Conservation (phyloP, 2,797 vertebrate genomes). For the Pseudochaenichthys georgianus region DNA sequence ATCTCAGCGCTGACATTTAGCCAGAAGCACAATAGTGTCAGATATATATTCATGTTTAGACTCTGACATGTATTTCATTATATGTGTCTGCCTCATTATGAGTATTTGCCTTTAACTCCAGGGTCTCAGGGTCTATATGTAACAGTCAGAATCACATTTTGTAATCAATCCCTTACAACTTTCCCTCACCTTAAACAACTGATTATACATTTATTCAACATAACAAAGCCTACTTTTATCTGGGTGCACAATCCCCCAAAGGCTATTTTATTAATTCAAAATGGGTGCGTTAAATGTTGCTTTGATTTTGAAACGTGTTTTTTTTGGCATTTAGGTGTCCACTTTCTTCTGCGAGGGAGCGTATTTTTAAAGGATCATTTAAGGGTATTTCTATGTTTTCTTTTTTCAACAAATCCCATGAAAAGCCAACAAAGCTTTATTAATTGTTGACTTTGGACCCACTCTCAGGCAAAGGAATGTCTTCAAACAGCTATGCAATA, state of each 20-base stretch:
- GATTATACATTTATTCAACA: background rate
- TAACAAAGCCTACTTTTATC: background rate
- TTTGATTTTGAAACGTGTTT: background rate
- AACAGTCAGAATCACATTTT: background rate
- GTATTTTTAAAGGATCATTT: background rate
- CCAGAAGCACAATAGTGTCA: slow-evolving; percentile 11
- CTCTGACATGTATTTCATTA: slow-evolving; percentile 18
- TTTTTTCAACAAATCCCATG: background rate
- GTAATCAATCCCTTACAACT: background rate
- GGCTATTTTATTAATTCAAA: background rate
- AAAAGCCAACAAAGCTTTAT: background rate
- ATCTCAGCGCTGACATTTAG: slow-evolving; percentile 31
- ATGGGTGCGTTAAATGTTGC: background rate
- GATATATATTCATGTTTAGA: slow-evolving; percentile 11
- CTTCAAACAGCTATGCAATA: no score
- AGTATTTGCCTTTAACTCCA: slow-evolving; percentile 5
- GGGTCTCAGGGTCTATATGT: background rate
- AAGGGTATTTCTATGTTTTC: background rate
- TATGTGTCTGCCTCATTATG: background rate
- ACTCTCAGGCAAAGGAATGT: background rate
- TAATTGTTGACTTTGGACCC: background rate
- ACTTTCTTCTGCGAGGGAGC: background rate
- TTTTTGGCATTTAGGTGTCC: background rate
- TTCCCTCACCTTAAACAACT: background rate
- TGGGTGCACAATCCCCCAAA: background rate